Evolutionary conservation across 1,140 invertebrate genomes (phyloP).

Genomic region (Ceratina australensis): DNA sequence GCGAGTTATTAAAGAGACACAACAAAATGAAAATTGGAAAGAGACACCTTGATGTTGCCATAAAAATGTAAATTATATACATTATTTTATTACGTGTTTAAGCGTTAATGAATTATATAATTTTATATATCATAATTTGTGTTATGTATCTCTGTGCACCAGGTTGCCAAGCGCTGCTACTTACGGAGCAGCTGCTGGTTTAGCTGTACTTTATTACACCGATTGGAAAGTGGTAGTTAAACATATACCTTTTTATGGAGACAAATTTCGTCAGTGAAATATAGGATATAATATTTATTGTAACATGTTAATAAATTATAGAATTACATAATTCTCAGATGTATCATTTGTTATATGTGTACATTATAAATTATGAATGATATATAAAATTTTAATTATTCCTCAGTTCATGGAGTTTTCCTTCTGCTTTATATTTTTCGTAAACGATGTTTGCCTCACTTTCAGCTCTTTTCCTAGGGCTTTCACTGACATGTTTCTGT

Average conservation of each 20-base stretch:
- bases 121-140: neutral
- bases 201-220: slow-evolving; percentile 84
- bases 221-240: slow-evolving; percentile 88
- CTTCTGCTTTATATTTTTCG: neutral
- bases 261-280: slow-evolving; percentile 83
- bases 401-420: neutral
- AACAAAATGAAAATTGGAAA: slow-evolving; percentile 47
- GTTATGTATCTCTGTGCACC: slow-evolving; percentile 52
- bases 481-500: rapidly evolving
- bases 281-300: slow-evolving; percentile 63
- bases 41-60: slow-evolving; percentile 53
- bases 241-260: slow-evolving; percentile 87
- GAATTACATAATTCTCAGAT: slow-evolving; percentile 22
- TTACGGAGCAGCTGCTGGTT: slow-evolving; percentile 82
- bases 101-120: neutral
- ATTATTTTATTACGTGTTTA: neutral
- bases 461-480: neutral
- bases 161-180: slow-evolving; percentile 82
- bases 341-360: slow-evolving; percentile 14
- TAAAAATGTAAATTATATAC: slow-evolving; percentile 52
- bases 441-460: slow-evolving; percentile 32
- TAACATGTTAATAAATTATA: slow-evolving; percentile 39
- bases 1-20: neutral
- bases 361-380: neutral
- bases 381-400: neutral